Percentiles rank a stretch among this genome's conserved stretches.
These are phyloP conservation scores for Pachyrhynchus sulphureomaculatus DNA, from an alignment of 1,140 invertebrate species.

Conservation along the genomic window DNA sequence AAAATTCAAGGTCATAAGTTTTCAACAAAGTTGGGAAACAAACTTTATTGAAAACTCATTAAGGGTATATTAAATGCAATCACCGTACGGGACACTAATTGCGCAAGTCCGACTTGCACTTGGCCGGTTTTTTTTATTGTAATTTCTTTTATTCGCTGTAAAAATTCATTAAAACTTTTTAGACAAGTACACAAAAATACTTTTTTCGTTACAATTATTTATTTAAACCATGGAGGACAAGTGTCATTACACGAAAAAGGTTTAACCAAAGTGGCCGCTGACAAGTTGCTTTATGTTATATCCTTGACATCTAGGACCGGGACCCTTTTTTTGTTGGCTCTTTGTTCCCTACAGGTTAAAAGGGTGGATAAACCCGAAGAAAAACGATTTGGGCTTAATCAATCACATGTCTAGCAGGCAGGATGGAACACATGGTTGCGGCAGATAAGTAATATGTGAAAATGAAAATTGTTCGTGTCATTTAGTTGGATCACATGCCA, in stretches of 20 bases:
- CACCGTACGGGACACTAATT: too few relatives aligned
- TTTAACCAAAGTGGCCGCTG: constrained; percentile 17
- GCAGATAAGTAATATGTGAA: constrained; percentile 10
- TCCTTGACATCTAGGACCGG: constrained; percentile 5
- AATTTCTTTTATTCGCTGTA: too few relatives aligned
- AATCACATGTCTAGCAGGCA: constrained; percentile 6
- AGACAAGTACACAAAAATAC: too few relatives aligned
- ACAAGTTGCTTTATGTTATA: constrained; percentile 28
- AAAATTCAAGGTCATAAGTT: too few relatives aligned
- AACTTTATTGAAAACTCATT: too few relatives aligned
- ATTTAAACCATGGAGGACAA: background rate
- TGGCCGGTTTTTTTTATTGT: too few relatives aligned
- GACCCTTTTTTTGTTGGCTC: constrained; percentile 16
- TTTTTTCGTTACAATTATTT: too few relatives aligned
- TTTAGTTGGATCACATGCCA: background rate
- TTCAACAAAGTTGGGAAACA: too few relatives aligned
- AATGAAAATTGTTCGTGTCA: constrained; percentile 3
- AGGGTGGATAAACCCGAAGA: constrained; percentile 3
- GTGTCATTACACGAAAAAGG: constrained; percentile 19
- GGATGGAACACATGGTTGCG: constrained; percentile 5
- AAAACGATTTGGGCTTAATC: constrained; percentile 6
- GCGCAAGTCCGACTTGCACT: too few relatives aligned
- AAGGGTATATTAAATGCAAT: too few relatives aligned
- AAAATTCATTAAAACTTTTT: too few relatives aligned
- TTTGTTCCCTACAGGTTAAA: constrained; percentile 2